These are phyloP conservation scores for Synanthedon vespiformis DNA, from an alignment of 2,888 invertebrate genomes.

Conservation along the genomic window DNA sequence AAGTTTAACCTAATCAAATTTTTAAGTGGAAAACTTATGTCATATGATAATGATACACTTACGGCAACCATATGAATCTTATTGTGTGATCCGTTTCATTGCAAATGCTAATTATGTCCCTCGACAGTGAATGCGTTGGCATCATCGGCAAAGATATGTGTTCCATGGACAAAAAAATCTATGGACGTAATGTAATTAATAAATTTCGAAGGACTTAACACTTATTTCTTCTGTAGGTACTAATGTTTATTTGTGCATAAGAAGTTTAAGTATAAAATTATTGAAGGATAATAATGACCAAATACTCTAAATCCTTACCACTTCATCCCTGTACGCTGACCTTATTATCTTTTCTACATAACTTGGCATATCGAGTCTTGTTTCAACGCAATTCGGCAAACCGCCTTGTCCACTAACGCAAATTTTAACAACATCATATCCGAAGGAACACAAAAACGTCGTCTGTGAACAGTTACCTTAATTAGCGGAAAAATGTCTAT, in stretches of 20 bases:
- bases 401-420: slow-evolving; percentile 54
- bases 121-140: slow-evolving; percentile 50
- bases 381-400: slow-evolving; percentile 52
- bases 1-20: too few species aligned
- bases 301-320: slow-evolving; percentile 24
- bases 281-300: neutral
- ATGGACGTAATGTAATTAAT: too few species aligned
- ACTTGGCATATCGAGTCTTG: slow-evolving; percentile 46
- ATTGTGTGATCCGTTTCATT: slow-evolving; percentile 52
- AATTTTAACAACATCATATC: slow-evolving; percentile 50
- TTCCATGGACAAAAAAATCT: slow-evolving; percentile 53
- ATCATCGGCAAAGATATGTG: slow-evolving; percentile 47
- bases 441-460: slow-evolving; percentile 47
- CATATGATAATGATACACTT: neutral
- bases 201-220: too few species aligned
- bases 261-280: neutral
- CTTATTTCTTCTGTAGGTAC: too few species aligned
- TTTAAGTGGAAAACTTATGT: slow-evolving; percentile 17
- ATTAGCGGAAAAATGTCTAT: too few species aligned
- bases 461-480: slow-evolving; percentile 18
- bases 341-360: slow-evolving; percentile 41
- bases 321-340: slow-evolving; percentile 31
- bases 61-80: slow-evolving; percentile 63
- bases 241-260: too few species aligned
- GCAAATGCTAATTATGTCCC: slow-evolving; percentile 49